Percentiles rank a stretch among this genome's conserved stretches.
These are phyloP conservation scores for Clamator glandarius DNA, from an alignment of 2,797 vertebrate species.

Conservation along the genomic window DNA sequence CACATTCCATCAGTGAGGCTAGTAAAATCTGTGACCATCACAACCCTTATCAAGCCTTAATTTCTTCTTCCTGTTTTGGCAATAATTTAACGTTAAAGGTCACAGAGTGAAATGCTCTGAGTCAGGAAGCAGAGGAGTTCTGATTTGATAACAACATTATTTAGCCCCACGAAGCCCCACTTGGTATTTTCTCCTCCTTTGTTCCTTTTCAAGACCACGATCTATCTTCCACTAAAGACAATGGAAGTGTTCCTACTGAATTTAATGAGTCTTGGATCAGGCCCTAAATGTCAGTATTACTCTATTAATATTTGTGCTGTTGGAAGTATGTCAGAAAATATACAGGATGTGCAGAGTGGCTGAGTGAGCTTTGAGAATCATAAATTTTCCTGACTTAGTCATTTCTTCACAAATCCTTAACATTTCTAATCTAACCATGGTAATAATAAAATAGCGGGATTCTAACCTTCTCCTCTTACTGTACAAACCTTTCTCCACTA, in stretches of 20 bases:
- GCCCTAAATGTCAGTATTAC: constrained; percentile 69
- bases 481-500: constrained; percentile 32
- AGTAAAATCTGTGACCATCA: constrained; percentile 54
- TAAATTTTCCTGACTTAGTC: constrained; percentile 64
- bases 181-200: constrained; percentile 66
- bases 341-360: constrained; percentile 67
- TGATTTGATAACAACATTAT: constrained; percentile 64
- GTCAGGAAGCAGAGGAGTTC: constrained; percentile 63
- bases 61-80: constrained; percentile 71
- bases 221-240: constrained; percentile 73
- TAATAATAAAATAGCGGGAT: constrained; percentile 59
- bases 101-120: constrained; percentile 50
- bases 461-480: constrained; percentile 59
- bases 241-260: constrained; percentile 67
- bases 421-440: constrained; percentile 54
- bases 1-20: constrained; percentile 64
- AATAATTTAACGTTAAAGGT: constrained; percentile 72
- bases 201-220: constrained; percentile 59
- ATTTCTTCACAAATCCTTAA: constrained; percentile 60
- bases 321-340: constrained; percentile 70
- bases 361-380: constrained; percentile 57
- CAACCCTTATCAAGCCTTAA: constrained; percentile 64
- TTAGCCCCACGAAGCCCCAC: constrained; percentile 52
- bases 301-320: constrained; percentile 72
- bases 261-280: constrained; percentile 72